These are phyloP conservation scores for Schizaphis graminum DNA, from an alignment of 2,888 invertebrate genomes.

Conservation along the genomic window DNA sequence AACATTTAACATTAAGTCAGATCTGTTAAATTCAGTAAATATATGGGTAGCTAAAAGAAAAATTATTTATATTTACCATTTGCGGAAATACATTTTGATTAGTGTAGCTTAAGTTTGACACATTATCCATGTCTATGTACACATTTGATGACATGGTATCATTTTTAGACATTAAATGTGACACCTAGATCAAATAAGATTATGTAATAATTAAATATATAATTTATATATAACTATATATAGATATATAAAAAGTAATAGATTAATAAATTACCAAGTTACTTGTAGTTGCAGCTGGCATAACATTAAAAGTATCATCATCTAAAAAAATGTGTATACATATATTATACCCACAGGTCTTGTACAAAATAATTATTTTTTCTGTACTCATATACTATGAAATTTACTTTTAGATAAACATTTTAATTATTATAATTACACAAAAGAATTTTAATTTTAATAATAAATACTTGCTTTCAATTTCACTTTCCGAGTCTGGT, in stretches of 20 bases:
- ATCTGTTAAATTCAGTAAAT: too few relatives aligned
- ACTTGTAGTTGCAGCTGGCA: not conserved
- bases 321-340: not conserved
- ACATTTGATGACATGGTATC: not conserved
- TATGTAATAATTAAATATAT: not conserved
- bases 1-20: too few relatives aligned
- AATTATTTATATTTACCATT: too few relatives aligned
- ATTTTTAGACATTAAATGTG: not conserved
- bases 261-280: not conserved
- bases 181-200: not conserved
- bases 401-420: not conserved
- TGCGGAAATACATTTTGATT: too few relatives aligned
- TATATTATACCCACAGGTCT: too few relatives aligned
- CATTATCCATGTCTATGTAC: not conserved
- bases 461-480: not conserved
- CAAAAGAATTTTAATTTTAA: not conserved
- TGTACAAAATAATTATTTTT: not conserved
- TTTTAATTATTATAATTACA: not conserved
- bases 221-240: not conserved
- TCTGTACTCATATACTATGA: too few relatives aligned
- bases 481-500: not conserved
- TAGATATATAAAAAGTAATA: not conserved
- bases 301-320: not conserved
- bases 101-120: not conserved
- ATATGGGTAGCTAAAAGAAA: too few relatives aligned